These are phyloP conservation scores for Microplitis deprimator DNA, from an alignment of 2,888 invertebrate genomes.

Conservation along the genomic window DNA sequence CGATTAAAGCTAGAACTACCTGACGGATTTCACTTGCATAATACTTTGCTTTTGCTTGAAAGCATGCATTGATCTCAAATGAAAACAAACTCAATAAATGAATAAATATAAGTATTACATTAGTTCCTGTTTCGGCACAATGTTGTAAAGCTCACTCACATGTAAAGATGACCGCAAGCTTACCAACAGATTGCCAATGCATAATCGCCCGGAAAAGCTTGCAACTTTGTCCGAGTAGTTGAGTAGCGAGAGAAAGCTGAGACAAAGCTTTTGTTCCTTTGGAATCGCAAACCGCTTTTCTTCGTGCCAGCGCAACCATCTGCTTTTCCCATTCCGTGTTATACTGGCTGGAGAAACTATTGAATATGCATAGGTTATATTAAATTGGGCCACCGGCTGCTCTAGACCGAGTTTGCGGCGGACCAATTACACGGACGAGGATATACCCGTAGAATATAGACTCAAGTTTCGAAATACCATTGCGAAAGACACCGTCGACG, in stretches of 20 bases:
- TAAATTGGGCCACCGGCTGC: slow-evolving; percentile 62
- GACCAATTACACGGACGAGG: slow-evolving; percentile 54
- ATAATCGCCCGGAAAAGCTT: slow-evolving; percentile 31
- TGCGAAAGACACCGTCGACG: neutral
- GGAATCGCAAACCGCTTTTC: slow-evolving; percentile 33
- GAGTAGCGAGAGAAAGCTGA: slow-evolving; percentile 41
- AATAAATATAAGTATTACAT: no score
- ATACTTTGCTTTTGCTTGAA: no score
- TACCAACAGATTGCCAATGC: slow-evolving; percentile 18
- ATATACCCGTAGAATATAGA: slow-evolving; percentile 44
- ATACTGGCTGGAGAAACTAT: slow-evolving; percentile 54
- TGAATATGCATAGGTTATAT: slow-evolving; percentile 68
- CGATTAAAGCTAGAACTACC: slow-evolving; percentile 62
- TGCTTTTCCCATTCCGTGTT: slow-evolving; percentile 2
- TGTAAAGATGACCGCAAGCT: slow-evolving; percentile 42
- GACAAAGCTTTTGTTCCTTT: slow-evolving; percentile 43
- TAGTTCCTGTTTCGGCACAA: no score
- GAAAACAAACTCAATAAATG: neutral
- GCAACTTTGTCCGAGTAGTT: slow-evolving; percentile 29
- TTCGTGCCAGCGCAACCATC: slow-evolving; percentile 2
- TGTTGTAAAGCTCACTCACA: neutral
- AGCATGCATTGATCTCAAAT: neutral
- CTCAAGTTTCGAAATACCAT: slow-evolving; percentile 15
- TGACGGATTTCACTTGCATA: slow-evolving; percentile 41
- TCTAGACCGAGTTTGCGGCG: slow-evolving; percentile 38